These are phyloP conservation scores for Eudasyphora cyanicolor DNA, from an alignment of 2,888 invertebrate genomes.

Conservation along the genomic window DNA sequence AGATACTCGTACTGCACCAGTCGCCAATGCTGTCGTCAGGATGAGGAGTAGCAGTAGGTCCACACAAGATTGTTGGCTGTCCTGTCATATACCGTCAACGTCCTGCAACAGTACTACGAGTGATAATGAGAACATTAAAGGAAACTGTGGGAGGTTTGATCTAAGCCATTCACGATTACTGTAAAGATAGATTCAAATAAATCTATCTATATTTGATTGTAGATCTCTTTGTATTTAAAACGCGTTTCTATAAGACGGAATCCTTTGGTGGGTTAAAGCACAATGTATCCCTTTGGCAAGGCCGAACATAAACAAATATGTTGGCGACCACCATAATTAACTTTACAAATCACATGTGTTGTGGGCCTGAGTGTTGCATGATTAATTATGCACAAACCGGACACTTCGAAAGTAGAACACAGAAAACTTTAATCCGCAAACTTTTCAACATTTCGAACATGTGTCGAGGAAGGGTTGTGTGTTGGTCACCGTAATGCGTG, in stretches of 20 bases:
- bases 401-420: conserved; percentile 62
- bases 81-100: not conserved
- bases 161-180: too few relatives aligned
- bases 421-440: conserved; percentile 22
- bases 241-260: too few relatives aligned
- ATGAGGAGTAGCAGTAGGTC: too few relatives aligned
- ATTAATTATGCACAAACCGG: conserved; percentile 78
- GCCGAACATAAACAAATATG: not conserved
- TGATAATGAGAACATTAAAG: too few relatives aligned
- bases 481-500: conserved; percentile 3
- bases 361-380: conserved; percentile 69
- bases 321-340: conserved; percentile 74
- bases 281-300: too few relatives aligned
- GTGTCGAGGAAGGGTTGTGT: conserved; percentile 11
- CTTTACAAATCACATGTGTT: conserved; percentile 76
- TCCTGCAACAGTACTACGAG: not conserved
- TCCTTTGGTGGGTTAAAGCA: too few relatives aligned
- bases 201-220: too few relatives aligned
- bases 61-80: not conserved
- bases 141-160: too few relatives aligned
- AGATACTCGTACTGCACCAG: not conserved
- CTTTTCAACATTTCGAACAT: conserved; percentile 6
- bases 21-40: too few relatives aligned
- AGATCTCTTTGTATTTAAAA: too few relatives aligned
- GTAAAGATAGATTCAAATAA: too few relatives aligned